Evolutionary conservation across 2,888 invertebrate species (phyloP).

Genomic region (Hypena proboscidalis): DNA sequence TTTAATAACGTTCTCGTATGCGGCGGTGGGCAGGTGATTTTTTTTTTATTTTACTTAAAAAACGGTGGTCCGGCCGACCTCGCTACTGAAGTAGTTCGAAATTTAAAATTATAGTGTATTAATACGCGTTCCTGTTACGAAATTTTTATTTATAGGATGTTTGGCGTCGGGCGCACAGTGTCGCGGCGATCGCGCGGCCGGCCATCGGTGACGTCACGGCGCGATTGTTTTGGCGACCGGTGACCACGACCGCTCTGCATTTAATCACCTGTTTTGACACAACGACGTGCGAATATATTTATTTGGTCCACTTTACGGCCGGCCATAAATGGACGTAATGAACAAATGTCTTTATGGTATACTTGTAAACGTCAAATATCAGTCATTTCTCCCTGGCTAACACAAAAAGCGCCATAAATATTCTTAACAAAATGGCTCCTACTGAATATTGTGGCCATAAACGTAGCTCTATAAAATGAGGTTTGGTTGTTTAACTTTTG

Average conservation of each 20-base stretch:
- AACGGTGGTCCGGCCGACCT: conserved; percentile 52
- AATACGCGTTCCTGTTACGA: conserved; percentile 71
- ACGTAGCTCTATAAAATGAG: conserved; percentile 78
- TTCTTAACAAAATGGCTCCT: conserved; percentile 81
- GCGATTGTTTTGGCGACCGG: conserved; percentile 48
- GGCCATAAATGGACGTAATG: conserved; percentile 73
- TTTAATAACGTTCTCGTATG: conserved; percentile 79
- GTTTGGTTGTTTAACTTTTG: conserved; percentile 79
- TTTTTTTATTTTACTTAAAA: conserved; percentile 67
- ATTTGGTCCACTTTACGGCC: conserved; percentile 65
- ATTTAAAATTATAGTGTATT: conserved; percentile 82
- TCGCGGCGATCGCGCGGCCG: conserved; percentile 19
- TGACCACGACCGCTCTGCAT: conserved; percentile 40
- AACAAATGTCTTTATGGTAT: conserved; percentile 80
- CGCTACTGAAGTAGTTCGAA: conserved; percentile 83
- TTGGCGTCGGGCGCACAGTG: conserved; percentile 55
- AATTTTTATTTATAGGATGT: conserved; percentile 69
- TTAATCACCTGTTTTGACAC: conserved; percentile 63
- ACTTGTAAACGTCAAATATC: conserved; percentile 81
- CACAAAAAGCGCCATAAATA: conserved; percentile 82
- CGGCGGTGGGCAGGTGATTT: conserved; percentile 73
- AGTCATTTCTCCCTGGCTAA: conserved; percentile 67
- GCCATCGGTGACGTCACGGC: conserved; percentile 40
- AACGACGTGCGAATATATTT: conserved; percentile 73
- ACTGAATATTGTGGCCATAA: conserved; percentile 82